phyloP scores from a whole-genome alignment of 2,113 vertebrate genomes.

The Malurus alboscapulatus region DNA sequence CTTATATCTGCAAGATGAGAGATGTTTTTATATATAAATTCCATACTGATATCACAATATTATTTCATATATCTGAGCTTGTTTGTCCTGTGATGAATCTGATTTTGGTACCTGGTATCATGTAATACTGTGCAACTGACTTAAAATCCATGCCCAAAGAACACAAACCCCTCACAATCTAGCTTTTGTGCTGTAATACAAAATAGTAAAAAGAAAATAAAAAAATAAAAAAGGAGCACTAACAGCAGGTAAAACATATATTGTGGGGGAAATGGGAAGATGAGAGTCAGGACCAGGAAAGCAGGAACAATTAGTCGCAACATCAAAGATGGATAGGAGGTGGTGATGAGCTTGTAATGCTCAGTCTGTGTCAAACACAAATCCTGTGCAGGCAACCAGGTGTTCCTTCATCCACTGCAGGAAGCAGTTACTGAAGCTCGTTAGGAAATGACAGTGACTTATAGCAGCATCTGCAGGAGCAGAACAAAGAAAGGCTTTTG shows the following conservation, averaged over 20 bases:
- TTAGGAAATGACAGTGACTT: slow-evolving; percentile 38
- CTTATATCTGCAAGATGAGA: not conserved
- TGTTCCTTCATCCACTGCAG: not conserved
- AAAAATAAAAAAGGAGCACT: not conserved
- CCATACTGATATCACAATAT: not conserved
- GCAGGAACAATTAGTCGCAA: not conserved
- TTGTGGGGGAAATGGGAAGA: not conserved
- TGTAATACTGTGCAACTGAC: not conserved
- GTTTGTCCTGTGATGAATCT: not conserved
- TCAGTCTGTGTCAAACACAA: not conserved
- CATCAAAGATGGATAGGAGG: not conserved
- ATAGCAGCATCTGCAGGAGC: not conserved
- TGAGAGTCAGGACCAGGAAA: not conserved
- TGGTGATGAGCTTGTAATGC: not conserved
- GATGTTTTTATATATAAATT: not conserved
- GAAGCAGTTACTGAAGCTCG: slow-evolving; percentile 1
- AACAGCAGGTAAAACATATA: not conserved
- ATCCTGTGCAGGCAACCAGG: not conserved
- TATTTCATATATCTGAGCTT: not conserved
- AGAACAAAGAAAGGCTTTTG: slow-evolving; percentile 24
- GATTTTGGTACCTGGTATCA: not conserved
- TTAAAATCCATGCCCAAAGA: not conserved
- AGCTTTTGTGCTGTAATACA: not conserved
- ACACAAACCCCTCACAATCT: not conserved
- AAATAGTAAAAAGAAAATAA: not conserved